Evolutionary conservation across 2,797 vertebrate genomes (phyloP), one percentile per base, ranked within the genome.

Genomic region (Phataginus tetradactyla): DNA sequence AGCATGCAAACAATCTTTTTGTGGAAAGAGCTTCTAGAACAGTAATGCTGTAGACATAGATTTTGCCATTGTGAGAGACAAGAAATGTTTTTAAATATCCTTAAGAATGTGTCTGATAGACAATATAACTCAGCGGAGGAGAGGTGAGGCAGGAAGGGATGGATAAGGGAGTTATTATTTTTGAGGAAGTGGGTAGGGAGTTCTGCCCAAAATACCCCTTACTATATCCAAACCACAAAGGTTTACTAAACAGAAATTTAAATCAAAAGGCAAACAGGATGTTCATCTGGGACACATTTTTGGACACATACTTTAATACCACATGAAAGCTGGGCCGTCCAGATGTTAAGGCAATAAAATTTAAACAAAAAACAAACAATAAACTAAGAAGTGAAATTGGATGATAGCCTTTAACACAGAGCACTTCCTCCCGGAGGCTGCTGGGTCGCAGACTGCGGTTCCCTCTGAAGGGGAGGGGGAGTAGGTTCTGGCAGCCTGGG

Each of bases 161-260:
- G 1, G 61, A 79, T 25, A 51, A 4, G 23, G n/a, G 66, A 61
- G 69, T 61, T 61, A 81, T 86, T 94, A 74, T 74, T 95, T 95
- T 88, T 90, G 81, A 96, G 92, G 81, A 97, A 95, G 91, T 96
- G 92, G 96, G 89, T 55, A 90, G 45, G 87, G 92, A 88, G 57
- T 37, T 86, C 51, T 91, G 88, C 74, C 7, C 23, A 90, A 96
- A 96, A 94, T 85, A 75, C 55, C 69, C 85, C 49, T 74, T 7
- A 77, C 64, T 59, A 5, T 34, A 53, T 96, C 88, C 97, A 94
- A 77, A 86, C 80, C 95, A 75, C 66, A 93, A 95, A 97, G 86
- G 92, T 91, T 95, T 97, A 96, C 95, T 97, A 97, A 97, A 98
- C 88, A 98, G 90, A 86, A 98, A 96, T 74, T 86, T 87, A 98